Conservation (phyloP, 2,113 vertebrate genomes). For the Saimiri boliviensis region DNA sequence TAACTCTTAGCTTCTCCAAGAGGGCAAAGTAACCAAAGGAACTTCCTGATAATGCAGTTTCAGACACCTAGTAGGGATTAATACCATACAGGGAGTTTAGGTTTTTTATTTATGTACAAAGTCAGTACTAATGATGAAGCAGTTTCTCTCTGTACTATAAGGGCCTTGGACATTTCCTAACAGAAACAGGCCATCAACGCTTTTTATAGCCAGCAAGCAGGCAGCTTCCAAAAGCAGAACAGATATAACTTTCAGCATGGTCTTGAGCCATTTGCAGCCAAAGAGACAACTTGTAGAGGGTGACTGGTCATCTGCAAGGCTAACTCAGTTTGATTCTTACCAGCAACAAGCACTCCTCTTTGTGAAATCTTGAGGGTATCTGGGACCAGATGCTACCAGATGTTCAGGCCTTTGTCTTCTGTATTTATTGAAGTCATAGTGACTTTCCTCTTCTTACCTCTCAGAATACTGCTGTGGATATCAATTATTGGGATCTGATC, state of each 20-base stretch:
- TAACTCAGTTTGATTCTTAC: background rate
- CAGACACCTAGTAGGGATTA: background rate
- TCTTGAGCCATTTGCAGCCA: background rate
- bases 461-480: background rate
- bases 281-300: background rate
- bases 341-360: background rate
- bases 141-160: background rate
- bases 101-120: background rate
- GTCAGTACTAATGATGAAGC: background rate
- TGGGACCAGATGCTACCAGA: background rate
- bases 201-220: background rate
- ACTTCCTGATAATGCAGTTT: background rate
- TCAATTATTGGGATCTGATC: background rate
- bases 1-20: slow-evolving; percentile 16
- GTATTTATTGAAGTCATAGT: background rate
- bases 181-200: background rate
- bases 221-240: background rate
- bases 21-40: background rate
- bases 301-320: background rate
- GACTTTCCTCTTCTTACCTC: background rate
- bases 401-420: background rate
- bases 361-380: background rate
- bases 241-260: background rate
- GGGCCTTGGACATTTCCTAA: background rate
- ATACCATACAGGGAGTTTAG: background rate